Evolutionary conservation across 1,140 invertebrate species (phyloP).

Genomic region (Drosophila lowei): DNA sequence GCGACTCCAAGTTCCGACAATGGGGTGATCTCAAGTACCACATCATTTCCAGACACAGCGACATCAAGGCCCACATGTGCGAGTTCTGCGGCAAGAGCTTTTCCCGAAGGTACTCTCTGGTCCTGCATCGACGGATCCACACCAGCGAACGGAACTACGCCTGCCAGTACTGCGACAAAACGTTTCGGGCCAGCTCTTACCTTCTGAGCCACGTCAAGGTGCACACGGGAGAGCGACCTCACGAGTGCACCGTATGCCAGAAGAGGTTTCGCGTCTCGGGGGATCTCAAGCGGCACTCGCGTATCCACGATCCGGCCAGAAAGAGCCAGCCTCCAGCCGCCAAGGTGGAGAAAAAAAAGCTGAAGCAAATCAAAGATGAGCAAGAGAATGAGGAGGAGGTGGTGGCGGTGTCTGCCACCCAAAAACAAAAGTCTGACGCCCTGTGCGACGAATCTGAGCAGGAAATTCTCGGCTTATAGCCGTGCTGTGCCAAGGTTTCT

Average conservation of each 20-base stretch:
- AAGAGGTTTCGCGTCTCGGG: conserved; percentile 94
- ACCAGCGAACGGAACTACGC: conserved; percentile 95
- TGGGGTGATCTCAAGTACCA: conserved; percentile 96
- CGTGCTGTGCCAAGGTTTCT: conserved; percentile 62
- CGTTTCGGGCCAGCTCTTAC: conserved; percentile 93
- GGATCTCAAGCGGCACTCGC: conserved; percentile 94
- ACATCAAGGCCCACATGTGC: conserved; percentile 92
- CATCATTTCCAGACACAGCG: conserved; percentile 92
- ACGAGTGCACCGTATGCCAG: conserved; percentile 89
- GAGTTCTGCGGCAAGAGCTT: conserved; percentile 96
- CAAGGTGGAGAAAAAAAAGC: conserved; percentile 13
- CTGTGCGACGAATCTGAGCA: conserved; percentile 55
- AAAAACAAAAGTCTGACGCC: conserved; percentile 60
- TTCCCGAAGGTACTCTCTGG: conserved; percentile 95
- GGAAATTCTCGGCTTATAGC: conserved; percentile 68
- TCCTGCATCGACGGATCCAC: conserved; percentile 94
- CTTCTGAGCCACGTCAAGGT: conserved; percentile 94
- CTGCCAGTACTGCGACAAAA: conserved; percentile 92
- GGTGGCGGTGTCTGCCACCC: conserved; percentile 8
- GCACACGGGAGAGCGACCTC: conserved; percentile 94
- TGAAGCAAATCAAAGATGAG: conserved; percentile 46
- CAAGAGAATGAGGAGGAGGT: conserved; percentile 10
- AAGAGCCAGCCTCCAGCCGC: not conserved
- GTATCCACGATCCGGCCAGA: conserved; percentile 86
- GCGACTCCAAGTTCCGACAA: conserved; percentile 90